Percentiles rank a stretch among this genome's conserved stretches.
Conservation (phyloP, 2,888 invertebrate species). For the Diarsia dahlii region DNA sequence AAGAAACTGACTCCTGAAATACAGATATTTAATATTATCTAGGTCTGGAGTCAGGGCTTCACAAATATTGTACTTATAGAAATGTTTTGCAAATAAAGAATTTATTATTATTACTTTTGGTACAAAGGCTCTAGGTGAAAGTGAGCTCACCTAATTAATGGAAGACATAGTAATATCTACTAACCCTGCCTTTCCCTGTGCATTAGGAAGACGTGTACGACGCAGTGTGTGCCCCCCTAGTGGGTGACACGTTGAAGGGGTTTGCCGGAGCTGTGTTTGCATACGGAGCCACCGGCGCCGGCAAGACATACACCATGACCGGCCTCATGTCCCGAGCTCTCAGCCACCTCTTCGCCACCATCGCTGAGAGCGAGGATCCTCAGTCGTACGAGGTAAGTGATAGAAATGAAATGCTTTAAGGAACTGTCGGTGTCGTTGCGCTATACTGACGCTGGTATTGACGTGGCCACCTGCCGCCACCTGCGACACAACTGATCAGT, state of each 20-base stretch:
- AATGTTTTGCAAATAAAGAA: too few species aligned
- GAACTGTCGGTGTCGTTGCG: background rate
- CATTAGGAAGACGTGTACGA: conserved; percentile 95
- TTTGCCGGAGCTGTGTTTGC: conserved; percentile 99
- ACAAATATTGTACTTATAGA: too few species aligned
- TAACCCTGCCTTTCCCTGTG: conserved; percentile 2
- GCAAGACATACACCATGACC: conserved; percentile 98
- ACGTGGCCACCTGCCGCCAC: background rate
- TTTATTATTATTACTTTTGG: too few species aligned
- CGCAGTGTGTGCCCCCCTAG: conserved; percentile 95
- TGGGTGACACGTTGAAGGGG: conserved; percentile 96
- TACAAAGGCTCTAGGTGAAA: background rate
- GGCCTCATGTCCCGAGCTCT: conserved; percentile 97
- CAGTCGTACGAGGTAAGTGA: conserved; percentile 91
- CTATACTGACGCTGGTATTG: background rate
- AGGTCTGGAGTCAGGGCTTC: too few species aligned
- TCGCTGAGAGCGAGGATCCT: conserved; percentile 91
- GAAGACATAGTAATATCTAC: background rate
- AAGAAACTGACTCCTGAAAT: too few species aligned
- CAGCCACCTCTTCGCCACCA: conserved; percentile 94
- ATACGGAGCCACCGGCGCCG: conserved; percentile 97
- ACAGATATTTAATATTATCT: too few species aligned
- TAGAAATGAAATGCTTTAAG: background rate
- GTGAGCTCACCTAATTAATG: background rate
- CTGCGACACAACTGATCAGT: background rate